A percentile compares a stretch with the other conserved stretches of the same genome.
Evolutionary conservation across 2,888 invertebrate genomes (phyloP).

Genomic region (Synergus umbraculus): DNA sequence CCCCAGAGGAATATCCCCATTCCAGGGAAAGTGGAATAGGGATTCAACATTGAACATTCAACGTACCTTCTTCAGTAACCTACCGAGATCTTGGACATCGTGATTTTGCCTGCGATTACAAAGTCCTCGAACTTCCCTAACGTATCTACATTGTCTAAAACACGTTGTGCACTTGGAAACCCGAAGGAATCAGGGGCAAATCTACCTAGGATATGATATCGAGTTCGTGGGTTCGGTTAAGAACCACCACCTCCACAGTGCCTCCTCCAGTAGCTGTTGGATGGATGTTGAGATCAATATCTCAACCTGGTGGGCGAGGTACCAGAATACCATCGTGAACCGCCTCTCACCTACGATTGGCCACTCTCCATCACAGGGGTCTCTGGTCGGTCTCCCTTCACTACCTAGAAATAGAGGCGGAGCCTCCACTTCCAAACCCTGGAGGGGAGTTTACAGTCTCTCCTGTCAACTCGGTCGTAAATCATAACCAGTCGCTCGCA

Average conservation of each 20-base stretch:
- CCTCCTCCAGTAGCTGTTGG: constrained; percentile 52
- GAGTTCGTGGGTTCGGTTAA: constrained; percentile 59
- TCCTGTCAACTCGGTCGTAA: constrained; percentile 68
- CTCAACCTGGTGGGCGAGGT: constrained; percentile 64
- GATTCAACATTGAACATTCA: neutral
- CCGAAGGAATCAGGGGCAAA: constrained; percentile 31
- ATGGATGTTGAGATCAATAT: constrained; percentile 73
- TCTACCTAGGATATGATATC: constrained; percentile 62
- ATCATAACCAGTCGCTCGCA: constrained; percentile 75
- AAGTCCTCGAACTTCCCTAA: constrained; percentile 22
- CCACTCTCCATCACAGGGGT: constrained; percentile 50
- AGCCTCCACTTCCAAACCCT: constrained; percentile 46
- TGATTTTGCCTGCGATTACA: constrained; percentile 13
- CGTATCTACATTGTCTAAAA: constrained; percentile 8
- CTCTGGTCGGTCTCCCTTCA: constrained; percentile 48
- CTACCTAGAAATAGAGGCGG: constrained; percentile 53
- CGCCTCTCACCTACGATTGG: constrained; percentile 49
- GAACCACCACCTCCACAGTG: constrained; percentile 51
- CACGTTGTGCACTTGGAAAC: constrained; percentile 39
- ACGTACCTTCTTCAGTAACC: neutral
- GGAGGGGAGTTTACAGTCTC: constrained; percentile 52
- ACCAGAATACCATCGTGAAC: constrained; percentile 48
- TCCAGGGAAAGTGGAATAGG: neutral
- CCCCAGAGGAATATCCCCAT: neutral
- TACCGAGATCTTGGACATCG: constrained; percentile 12